These are phyloP conservation scores for Pollenia amentaria DNA, from an alignment of 2,888 invertebrate species.

Conservation along the genomic window DNA sequence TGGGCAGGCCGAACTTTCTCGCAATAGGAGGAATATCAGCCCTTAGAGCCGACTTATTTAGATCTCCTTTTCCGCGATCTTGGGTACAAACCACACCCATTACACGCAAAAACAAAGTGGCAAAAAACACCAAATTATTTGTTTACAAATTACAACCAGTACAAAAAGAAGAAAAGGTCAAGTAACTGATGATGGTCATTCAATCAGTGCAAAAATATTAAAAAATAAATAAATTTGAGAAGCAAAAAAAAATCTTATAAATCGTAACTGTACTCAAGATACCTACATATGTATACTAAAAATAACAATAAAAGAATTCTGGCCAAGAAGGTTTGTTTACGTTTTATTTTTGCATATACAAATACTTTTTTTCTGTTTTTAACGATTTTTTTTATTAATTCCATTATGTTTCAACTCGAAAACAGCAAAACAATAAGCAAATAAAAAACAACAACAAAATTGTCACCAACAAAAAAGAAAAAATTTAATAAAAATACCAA, in stretches of 20 bases:
- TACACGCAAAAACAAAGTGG: too few species aligned
- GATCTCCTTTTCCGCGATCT: too few species aligned
- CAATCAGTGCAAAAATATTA: slow-evolving; percentile 42
- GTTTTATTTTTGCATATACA: slow-evolving; percentile 42
- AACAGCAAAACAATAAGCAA: slow-evolving; percentile 66
- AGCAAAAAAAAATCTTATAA: slow-evolving; percentile 18
- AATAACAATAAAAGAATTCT: slow-evolving; percentile 46
- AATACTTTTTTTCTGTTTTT: slow-evolving; percentile 45
- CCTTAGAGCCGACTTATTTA: too few species aligned
- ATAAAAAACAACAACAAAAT: slow-evolving; percentile 61
- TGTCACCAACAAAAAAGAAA: slow-evolving; percentile 68
- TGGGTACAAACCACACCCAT: too few species aligned
- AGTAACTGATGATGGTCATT: slow-evolving; percentile 41
- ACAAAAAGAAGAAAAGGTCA: not conserved
- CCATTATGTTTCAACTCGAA: slow-evolving; percentile 25
- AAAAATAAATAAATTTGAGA: slow-evolving; percentile 13
- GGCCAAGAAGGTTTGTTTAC: slow-evolving; percentile 54
- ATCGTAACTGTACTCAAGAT: slow-evolving; percentile 64
- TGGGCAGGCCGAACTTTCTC: too few species aligned
- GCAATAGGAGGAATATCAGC: too few species aligned
- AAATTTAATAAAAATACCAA: slow-evolving; percentile 64
- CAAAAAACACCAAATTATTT: slow-evolving; percentile 5
- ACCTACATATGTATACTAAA: slow-evolving; percentile 38
- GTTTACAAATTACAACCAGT: not conserved
- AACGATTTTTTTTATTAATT: not conserved